Evolutionary conservation across 2,113 vertebrate genomes (phyloP).

Genomic region (Rissa tridactyla): DNA sequence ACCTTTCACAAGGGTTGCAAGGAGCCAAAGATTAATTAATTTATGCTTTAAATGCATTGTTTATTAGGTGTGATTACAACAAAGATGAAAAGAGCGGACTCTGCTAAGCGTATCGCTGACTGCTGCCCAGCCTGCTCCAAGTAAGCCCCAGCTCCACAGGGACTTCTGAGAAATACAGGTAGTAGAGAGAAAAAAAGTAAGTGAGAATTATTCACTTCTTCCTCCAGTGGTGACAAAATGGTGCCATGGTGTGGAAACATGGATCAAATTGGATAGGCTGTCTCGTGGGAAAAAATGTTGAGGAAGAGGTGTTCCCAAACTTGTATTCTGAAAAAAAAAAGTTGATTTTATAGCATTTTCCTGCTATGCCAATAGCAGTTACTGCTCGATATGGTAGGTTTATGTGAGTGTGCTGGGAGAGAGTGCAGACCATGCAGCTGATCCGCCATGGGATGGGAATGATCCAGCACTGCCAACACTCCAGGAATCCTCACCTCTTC

Average conservation of each 20-base stretch:
- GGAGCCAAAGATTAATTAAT: not conserved
- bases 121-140: not conserved
- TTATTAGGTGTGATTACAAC: not conserved
- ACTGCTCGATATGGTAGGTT: not conserved
- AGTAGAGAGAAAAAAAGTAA: not conserved
- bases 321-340: not conserved
- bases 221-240: not conserved
- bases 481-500: not conserved
- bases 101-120: too few species aligned
- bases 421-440: rapidly evolving
- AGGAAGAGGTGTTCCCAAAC: not conserved
- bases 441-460: not conserved
- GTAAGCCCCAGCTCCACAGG: not conserved
- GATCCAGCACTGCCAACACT: not conserved
- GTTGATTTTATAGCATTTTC: not conserved
- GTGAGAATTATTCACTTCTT: not conserved
- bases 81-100: rapidly evolving
- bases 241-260: not conserved
- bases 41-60: not conserved
- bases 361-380: not conserved
- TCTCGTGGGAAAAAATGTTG: not conserved
- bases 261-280: not conserved
- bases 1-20: not conserved
- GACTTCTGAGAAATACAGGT: not conserved
- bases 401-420: not conserved